Evolutionary conservation across 1,140 invertebrate species (phyloP), one percentile per base, ranked within the genome.

Genomic region (Delia radicum): DNA sequence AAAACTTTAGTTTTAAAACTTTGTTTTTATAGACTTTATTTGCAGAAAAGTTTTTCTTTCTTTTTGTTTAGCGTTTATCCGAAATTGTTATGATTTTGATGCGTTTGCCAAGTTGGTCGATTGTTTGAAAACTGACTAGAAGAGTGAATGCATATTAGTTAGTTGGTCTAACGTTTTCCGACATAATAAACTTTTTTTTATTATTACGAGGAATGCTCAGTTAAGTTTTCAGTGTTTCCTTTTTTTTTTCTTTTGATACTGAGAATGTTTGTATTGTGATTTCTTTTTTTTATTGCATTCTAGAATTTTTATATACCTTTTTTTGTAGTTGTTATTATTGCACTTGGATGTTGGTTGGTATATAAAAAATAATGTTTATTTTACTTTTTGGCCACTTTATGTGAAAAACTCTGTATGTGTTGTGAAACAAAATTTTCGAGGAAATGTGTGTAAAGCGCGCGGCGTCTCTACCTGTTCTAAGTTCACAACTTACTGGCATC

Each of bases 391-490:
- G 33, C 33, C 33, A 48, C 42, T 48, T 15, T 21, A 21, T 55
- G 2, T 67, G 3, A 29, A 27, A n/a, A n/a, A n/a, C n/a, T n/a
- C 24, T 28, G 62, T 26, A 65, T 65, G 26, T 26, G 31, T n/a
- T 42, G 37, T 55, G 48, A 55, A 55, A 37, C n/a, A n/a, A 37
- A 55, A 55, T 31, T 65, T 75, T 75, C 73, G 37, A 74, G 75
- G 75, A 76, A 76, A 76, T 63, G 42, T 63, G 42, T 63, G 37
- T 67, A 76, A 76, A 76, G 65, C 75, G 80, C 80, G 81, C 82
- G 65, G 81, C 81, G 84, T 86, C 84, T 85, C 84, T 86, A 86
- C 85, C 85, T 86, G 85, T 85, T 82, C 85, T 81, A 86, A 86
- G 84, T 86, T 86, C 84, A 80, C 82, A 84, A 81, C 82, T 80